Evolutionary conservation across 2,888 invertebrate species (phyloP).

Genomic region (Chironomus tentans): DNA sequence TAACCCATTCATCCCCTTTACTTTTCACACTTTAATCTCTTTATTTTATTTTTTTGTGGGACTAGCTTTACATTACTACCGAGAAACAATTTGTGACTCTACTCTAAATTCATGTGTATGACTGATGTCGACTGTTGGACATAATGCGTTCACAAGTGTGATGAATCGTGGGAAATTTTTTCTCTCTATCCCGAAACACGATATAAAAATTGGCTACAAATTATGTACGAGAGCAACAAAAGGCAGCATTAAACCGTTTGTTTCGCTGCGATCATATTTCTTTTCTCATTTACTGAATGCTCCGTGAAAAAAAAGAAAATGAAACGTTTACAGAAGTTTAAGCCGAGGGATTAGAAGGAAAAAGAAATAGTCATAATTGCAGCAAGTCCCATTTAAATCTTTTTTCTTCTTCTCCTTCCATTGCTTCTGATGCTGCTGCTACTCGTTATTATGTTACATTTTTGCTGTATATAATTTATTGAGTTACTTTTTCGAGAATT

Average conservation of each 20-base stretch:
- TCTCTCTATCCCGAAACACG: background rate
- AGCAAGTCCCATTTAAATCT: slow-evolving; percentile 16
- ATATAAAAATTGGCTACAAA: slow-evolving; percentile 10
- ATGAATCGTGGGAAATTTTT: slow-evolving; percentile 21
- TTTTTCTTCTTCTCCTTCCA: background rate
- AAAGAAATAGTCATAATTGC: slow-evolving; percentile 1
- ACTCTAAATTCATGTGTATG: background rate
- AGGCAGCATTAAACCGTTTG: too few species aligned
- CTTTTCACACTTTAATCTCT: too few species aligned
- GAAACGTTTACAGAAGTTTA: too few species aligned
- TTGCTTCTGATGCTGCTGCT: background rate
- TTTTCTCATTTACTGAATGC: too few species aligned
- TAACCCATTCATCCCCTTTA: too few species aligned
- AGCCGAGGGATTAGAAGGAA: background rate
- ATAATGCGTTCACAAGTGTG: background rate
- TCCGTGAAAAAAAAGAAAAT: too few species aligned
- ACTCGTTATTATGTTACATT: too few species aligned
- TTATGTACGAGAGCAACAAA: background rate
- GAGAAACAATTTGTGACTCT: too few species aligned
- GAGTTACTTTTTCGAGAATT: slow-evolving; percentile 11
- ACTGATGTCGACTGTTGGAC: background rate
- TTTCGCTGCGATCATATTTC: too few species aligned
- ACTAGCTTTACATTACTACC: too few species aligned
- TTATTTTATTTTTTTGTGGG: too few species aligned
- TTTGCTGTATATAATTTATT: slow-evolving; percentile 4